Evolutionary conservation across 2,888 invertebrate genomes (phyloP).

Genomic region (Rhaphigaster nebulosa): DNA sequence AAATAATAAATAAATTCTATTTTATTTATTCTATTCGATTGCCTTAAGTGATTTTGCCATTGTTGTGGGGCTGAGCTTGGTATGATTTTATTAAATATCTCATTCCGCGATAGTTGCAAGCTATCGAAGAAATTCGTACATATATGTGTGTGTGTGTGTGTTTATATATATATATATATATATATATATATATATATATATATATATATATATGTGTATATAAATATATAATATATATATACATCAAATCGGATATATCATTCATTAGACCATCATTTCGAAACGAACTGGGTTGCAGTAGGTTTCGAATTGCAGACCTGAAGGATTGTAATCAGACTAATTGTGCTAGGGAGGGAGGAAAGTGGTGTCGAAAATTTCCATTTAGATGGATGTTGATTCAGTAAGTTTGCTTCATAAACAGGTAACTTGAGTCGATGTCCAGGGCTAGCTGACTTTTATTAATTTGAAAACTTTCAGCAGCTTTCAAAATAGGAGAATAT

Average conservation of each 20-base stretch:
- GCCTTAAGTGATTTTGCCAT: too few relatives aligned
- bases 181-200: too few relatives aligned
- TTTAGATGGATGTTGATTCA: conserved; percentile 21
- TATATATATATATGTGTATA: too few relatives aligned
- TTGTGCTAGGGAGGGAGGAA: neutral
- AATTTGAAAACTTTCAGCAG: neutral
- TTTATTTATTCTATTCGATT: too few relatives aligned
- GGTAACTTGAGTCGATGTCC: neutral
- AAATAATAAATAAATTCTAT: too few relatives aligned
- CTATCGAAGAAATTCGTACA: too few relatives aligned
- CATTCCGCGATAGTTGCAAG: too few relatives aligned
- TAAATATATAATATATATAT: too few relatives aligned
- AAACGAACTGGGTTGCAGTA: neutral
- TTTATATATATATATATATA: too few relatives aligned
- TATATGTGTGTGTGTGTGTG: too few relatives aligned
- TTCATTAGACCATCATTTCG: neutral
- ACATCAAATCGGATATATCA: neutral
- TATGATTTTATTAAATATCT: too few relatives aligned
- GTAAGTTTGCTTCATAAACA: conserved; percentile 21
- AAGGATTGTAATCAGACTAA: conserved; percentile 11
- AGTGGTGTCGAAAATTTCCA: conserved; percentile 2
- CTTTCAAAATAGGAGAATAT: neutral
- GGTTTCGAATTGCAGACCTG: neutral
- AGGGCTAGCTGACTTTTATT: neutral
- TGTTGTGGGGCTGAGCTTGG: too few relatives aligned